Evolutionary conservation across 2,888 invertebrate genomes (phyloP).

Genomic region (Mycalesis mineus): DNA sequence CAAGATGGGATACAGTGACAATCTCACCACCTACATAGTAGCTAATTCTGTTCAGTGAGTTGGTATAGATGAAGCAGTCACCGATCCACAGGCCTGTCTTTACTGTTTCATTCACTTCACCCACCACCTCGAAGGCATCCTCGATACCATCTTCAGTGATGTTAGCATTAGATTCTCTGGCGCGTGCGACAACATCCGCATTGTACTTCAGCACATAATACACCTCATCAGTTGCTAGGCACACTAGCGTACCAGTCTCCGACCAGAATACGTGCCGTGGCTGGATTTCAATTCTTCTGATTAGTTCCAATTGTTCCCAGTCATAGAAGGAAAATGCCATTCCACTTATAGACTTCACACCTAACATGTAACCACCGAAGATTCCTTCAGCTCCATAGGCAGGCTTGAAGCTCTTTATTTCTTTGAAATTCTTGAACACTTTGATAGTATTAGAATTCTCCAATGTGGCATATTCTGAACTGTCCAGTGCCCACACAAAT

Average conservation of each 20-base stretch:
- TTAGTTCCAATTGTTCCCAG: slow-evolving; percentile 95
- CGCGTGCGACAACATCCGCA: slow-evolving; percentile 86
- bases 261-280: slow-evolving; percentile 97
- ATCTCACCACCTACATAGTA: slow-evolving; percentile 99
- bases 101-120: slow-evolving; percentile 93
- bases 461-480: slow-evolving; percentile 92
- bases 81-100: slow-evolving; percentile 98
- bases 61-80: slow-evolving; percentile 99
- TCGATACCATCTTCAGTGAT: slow-evolving; percentile 95
- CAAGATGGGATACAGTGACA: slow-evolving; percentile 98
- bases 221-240: slow-evolving; percentile 95
- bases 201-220: slow-evolving; percentile 96
- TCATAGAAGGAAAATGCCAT: slow-evolving; percentile 98
- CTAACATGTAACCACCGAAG: slow-evolving; percentile 93
- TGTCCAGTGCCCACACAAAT: slow-evolving; percentile 99
- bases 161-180: slow-evolving; percentile 86
- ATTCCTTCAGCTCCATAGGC: slow-evolving; percentile 98
- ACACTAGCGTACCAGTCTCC: slow-evolving; percentile 95
- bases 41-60: slow-evolving; percentile 96
- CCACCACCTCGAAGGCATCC: slow-evolving; percentile 95
- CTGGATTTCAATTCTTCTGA: slow-evolving; percentile 96
- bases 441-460: slow-evolving; percentile 94
- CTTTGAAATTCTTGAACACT: slow-evolving; percentile 99
- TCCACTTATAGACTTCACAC: slow-evolving; percentile 94
- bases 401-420: slow-evolving; percentile 95